Percentiles rank a stretch among this genome's conserved stretches.
These are phyloP conservation scores for Sprattus sprattus DNA, from an alignment of 2,113 vertebrate genomes.

Conservation along the genomic window DNA sequence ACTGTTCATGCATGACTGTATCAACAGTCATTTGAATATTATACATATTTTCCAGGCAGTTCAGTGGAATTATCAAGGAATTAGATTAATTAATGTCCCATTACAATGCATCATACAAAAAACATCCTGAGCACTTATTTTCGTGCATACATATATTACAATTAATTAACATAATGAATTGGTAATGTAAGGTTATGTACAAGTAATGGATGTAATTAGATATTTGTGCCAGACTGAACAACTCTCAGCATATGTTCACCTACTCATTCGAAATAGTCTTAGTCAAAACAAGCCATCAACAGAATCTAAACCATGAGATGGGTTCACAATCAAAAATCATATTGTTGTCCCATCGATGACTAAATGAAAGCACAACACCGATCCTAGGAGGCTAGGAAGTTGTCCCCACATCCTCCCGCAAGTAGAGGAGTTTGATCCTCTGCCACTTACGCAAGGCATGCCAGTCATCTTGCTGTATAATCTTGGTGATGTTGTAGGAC, in stretches of 20 bases:
- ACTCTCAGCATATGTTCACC: no score
- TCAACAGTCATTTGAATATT: background rate
- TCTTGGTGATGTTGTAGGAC: slow-evolving; percentile 87
- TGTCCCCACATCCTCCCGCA: background rate
- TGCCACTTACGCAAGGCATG: slow-evolving; percentile 81
- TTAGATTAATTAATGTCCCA: background rate
- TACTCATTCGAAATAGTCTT: no score
- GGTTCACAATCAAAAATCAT: background rate
- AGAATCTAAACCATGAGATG: background rate
- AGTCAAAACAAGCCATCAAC: no score
- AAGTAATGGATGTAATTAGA: no score
- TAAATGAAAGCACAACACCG: background rate
- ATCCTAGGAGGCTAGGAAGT: background rate
- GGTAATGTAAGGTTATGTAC: no score
- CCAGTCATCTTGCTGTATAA: slow-evolving; percentile 89
- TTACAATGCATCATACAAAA: no score
- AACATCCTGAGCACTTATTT: no score
- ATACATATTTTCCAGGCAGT: background rate
- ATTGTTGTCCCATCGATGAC: background rate
- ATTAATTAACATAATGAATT: no score
- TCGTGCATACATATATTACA: no score
- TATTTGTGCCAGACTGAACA: no score
- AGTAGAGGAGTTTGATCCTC: background rate
- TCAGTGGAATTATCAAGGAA: background rate
- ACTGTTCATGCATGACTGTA: background rate